These are phyloP conservation scores for Melanocharis versteri DNA, from an alignment of 2,113 vertebrate genomes.

Conservation along the genomic window DNA sequence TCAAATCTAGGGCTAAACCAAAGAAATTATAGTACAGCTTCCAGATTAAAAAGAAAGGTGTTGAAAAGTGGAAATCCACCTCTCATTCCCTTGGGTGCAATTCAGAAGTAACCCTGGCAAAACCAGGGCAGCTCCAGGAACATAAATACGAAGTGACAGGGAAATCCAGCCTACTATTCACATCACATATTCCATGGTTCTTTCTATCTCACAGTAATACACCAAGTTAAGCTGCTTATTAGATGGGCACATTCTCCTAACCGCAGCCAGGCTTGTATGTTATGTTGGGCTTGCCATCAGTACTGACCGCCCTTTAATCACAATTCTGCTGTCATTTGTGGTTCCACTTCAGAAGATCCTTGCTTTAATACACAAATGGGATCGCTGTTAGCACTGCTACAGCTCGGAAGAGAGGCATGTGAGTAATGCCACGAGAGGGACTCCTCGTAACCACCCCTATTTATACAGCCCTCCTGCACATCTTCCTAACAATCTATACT, in stretches of 20 bases:
- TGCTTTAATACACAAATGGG: neutral
- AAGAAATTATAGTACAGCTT: neutral
- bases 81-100: neutral
- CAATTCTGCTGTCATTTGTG: slow-evolving; percentile 28
- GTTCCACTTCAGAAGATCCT: neutral
- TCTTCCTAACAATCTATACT: neutral
- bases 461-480: neutral
- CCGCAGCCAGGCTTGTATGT: neutral
- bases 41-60: neutral
- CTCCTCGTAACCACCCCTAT: neutral
- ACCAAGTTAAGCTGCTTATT: slow-evolving; percentile 41
- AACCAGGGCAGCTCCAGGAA: neutral
- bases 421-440: neutral
- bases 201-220: slow-evolving; percentile 19
- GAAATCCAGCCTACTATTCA: slow-evolving; percentile 9
- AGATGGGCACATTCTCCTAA: slow-evolving; percentile 19
- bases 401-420: neutral
- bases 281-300: neutral
- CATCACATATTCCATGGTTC: slow-evolving; percentile 33
- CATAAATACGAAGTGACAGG: neutral
- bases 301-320: neutral
- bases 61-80: neutral
- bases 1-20: neutral
- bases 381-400: neutral
- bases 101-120: neutral